Evolutionary conservation across 2,797 vertebrate species (phyloP).

Genomic region (Ataeniobius toweri): DNA sequence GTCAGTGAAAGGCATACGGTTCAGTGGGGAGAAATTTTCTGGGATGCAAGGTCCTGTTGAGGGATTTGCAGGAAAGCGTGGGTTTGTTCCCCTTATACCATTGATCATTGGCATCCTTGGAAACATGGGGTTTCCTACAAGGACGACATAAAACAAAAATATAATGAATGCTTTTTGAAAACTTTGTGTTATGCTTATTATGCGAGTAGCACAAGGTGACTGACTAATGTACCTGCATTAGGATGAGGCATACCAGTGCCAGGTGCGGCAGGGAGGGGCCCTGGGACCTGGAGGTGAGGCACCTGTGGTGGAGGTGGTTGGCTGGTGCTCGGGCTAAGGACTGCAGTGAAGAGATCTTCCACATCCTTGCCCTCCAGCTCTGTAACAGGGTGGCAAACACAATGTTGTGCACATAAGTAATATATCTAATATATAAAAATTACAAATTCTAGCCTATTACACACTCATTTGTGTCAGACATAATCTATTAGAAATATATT

Average conservation of each 20-base stretch:
- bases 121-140: conserved; percentile 87
- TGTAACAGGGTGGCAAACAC: conserved; percentile 61
- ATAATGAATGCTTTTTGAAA: neutral
- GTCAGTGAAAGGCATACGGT: conserved; percentile 88
- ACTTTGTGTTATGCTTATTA: neutral
- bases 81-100: conserved; percentile 89
- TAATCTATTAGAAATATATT: neutral
- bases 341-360: conserved; percentile 97
- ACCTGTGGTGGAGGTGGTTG: conserved; percentile 84
- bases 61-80: conserved; percentile 86
- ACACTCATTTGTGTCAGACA: neutral
- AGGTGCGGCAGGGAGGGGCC: conserved; percentile 78
- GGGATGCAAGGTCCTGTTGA: conserved; percentile 83
- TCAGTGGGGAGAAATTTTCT: conserved; percentile 86
- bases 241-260: conserved; percentile 85
- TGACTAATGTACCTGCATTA: conserved; percentile 81
- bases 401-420: conserved; percentile 2
- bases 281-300: conserved; percentile 83
- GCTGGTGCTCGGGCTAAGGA: conserved; percentile 90
- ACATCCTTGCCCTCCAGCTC: conserved; percentile 98
- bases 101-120: conserved; percentile 94
- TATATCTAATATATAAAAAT: neutral
- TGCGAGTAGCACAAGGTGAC: neutral
- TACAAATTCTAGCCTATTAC: neutral
- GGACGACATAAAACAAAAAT: conserved; percentile 14